phyloP scores from a whole-genome alignment of 2,113 vertebrate species.

The Irena cyanogastra region DNA sequence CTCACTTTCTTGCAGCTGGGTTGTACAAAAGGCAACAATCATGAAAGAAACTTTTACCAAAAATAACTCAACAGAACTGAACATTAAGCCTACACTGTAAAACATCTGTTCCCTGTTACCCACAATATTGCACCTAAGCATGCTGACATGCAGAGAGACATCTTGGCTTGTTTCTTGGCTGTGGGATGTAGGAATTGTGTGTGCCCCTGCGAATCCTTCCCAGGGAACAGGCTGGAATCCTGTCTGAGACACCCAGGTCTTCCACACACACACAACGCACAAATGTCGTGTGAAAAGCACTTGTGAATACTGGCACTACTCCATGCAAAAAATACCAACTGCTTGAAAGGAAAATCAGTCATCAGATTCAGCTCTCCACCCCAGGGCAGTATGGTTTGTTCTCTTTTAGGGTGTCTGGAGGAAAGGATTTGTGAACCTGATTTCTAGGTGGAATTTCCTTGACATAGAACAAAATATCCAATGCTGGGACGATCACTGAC shows the following conservation, averaged over 20 bases:
- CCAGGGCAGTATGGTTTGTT: slow-evolving; percentile 34
- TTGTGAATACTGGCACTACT: slow-evolving; percentile 58
- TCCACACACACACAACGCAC: slow-evolving; percentile 49
- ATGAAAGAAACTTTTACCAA: slow-evolving; percentile 74
- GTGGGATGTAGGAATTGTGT: slow-evolving; percentile 50
- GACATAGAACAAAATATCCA: slow-evolving; percentile 30
- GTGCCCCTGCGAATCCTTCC: slow-evolving; percentile 37
- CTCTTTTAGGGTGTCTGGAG: slow-evolving; percentile 48
- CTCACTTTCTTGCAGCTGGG: slow-evolving; percentile 75
- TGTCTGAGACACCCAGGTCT: slow-evolving; percentile 44
- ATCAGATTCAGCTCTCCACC: slow-evolving; percentile 60
- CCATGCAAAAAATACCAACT: slow-evolving; percentile 75
- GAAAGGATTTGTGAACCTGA: slow-evolving; percentile 64
- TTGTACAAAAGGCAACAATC: slow-evolving; percentile 79
- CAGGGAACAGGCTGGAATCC: slow-evolving; percentile 29
- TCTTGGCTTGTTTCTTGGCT: slow-evolving; percentile 56
- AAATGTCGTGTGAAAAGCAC: slow-evolving; percentile 70
- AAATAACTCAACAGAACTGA: slow-evolving; percentile 60
- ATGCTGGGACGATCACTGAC: slow-evolving; percentile 25
- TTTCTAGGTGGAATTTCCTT: slow-evolving; percentile 30
- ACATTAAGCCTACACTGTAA: slow-evolving; percentile 72
- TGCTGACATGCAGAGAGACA: slow-evolving; percentile 75
- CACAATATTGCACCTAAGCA: slow-evolving; percentile 76
- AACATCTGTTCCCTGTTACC: slow-evolving; percentile 72
- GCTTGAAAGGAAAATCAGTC: slow-evolving; percentile 48